Conservation (phyloP, 2,888 invertebrate genomes). For the Napeogenes sylphis region DNA sequence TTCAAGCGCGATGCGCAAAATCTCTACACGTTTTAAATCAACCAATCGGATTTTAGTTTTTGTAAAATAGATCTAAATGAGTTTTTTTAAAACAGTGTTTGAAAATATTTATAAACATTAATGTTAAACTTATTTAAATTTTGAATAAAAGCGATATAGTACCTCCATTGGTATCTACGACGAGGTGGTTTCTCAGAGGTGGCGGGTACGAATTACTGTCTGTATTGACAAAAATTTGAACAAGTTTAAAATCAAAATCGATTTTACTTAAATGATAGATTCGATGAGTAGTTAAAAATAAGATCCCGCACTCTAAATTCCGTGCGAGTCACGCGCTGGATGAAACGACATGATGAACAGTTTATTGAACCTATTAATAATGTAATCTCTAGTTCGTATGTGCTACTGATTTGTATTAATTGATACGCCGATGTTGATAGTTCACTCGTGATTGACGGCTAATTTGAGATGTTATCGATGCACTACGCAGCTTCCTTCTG, state of each 20-base stretch:
- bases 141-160: too few species aligned
- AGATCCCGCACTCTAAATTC: constrained; percentile 3
- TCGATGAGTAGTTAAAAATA: constrained; percentile 1
- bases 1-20: constrained; percentile 25
- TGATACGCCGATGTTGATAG: constrained; percentile 69
- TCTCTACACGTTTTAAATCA: constrained; percentile 14
- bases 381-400: constrained; percentile 55
- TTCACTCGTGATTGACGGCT: constrained; percentile 71
- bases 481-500: constrained; percentile 50
- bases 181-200: too few species aligned
- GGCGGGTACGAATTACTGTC: too few species aligned
- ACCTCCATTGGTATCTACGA: too few species aligned
- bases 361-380: constrained; percentile 68
- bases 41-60: constrained; percentile 2
- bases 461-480: constrained; percentile 71
- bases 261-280: neutral
- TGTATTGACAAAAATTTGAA: too few species aligned
- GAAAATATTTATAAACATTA: neutral
- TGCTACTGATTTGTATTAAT: constrained; percentile 74
- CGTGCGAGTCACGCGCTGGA: constrained; percentile 27
- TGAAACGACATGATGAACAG: constrained; percentile 50
- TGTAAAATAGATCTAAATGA: neutral
- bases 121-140: too few species aligned
- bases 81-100: too few species aligned
- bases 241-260: neutral